Evolutionary conservation across 1,140 invertebrate genomes (phyloP).

Genomic region (Drosophila parabipectinata): DNA sequence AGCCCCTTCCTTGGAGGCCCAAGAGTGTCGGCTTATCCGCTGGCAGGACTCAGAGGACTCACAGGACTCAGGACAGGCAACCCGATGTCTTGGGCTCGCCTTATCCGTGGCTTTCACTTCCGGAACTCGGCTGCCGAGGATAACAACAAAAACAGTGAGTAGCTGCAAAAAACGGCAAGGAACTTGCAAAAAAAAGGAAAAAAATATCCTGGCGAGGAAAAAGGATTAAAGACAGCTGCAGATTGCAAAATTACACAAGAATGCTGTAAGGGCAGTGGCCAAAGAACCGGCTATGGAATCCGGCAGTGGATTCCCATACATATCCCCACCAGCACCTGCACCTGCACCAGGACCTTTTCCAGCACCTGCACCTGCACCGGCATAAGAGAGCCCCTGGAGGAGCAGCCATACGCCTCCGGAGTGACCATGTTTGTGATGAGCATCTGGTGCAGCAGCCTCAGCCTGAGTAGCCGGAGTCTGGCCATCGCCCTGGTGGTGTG

Average conservation of each 20-base stretch:
- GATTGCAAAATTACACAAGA: background rate
- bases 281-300: slow-evolving; percentile 1
- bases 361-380: background rate
- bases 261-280: background rate
- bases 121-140: slow-evolving; percentile 48
- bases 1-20: background rate
- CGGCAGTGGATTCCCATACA: background rate
- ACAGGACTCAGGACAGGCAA: slow-evolving; percentile 1
- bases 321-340: background rate
- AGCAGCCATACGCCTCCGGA: background rate
- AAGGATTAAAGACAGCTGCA: background rate
- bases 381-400: background rate
- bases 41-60: slow-evolving; percentile 1
- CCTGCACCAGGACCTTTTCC: background rate
- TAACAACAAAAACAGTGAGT: slow-evolving; percentile 14
- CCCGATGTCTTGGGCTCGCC: slow-evolving; percentile 33
- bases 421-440: slow-evolving; percentile 64
- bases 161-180: background rate
- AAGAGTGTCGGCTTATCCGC: slow-evolving; percentile 16
- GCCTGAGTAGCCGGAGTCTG: slow-evolving; percentile 82
- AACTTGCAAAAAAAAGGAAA: background rate
- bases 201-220: background rate
- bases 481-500: slow-evolving; percentile 82
- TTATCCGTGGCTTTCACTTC: slow-evolving; percentile 57
- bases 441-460: slow-evolving; percentile 78